These are phyloP conservation scores for Chiridota heheva DNA, from an alignment of 35 echinoderm and acorn worm genomes.

Conservation along the genomic window DNA sequence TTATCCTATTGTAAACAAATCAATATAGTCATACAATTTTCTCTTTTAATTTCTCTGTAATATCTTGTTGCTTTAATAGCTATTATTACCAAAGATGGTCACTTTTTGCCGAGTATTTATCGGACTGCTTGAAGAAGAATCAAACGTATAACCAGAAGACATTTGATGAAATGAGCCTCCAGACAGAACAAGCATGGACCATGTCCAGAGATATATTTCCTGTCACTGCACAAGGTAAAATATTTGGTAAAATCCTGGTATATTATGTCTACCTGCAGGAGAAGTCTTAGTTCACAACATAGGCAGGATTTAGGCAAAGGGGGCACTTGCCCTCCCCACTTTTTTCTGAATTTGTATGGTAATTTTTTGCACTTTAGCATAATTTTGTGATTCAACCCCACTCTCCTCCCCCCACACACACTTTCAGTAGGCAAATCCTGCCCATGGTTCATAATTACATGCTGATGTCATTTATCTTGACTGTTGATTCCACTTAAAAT, in stretches of 20 bases:
- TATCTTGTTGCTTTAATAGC: background rate
- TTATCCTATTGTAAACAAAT: background rate
- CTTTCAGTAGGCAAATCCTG: no score
- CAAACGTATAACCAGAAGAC: background rate
- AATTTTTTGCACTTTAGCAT: no score
- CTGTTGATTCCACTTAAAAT: no score
- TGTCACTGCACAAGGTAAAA: constrained; percentile 12
- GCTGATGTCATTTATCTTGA: no score
- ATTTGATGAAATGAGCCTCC: constrained; percentile 16
- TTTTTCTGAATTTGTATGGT: no score
- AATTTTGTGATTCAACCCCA: no score
- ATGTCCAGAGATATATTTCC: constrained; percentile 22
- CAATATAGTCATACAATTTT: background rate
- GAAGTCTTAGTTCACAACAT: no score
- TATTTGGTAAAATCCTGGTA: background rate
- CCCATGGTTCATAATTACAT: no score
- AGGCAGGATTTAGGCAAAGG: no score
- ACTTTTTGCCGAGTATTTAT: constrained; percentile 1
- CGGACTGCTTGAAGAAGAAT: background rate
- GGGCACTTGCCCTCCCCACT: no score
- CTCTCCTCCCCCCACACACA: no score
- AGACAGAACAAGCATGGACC: constrained; percentile 20
- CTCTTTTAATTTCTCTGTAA: background rate
- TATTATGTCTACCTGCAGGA: no score
- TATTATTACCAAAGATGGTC: constrained; percentile 23